Conservation (phyloP, 1,140 invertebrate species). For the Globodera rostochiensis region DNA sequence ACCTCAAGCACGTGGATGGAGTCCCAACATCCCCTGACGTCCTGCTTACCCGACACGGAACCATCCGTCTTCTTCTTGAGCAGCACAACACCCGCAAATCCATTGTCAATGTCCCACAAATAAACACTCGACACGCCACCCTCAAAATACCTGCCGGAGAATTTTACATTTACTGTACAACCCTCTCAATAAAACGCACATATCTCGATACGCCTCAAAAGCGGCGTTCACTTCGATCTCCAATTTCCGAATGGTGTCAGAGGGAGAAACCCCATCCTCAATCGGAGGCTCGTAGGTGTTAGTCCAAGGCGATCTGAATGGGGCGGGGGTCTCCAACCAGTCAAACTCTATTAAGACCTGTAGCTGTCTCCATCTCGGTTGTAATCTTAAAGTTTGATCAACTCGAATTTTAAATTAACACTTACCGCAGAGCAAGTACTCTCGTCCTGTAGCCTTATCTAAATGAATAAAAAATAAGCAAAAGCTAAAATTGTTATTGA, state of each 20-base stretch:
- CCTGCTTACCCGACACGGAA: conserved; percentile 79
- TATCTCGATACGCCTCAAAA: conserved; percentile 97
- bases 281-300: conserved; percentile 96
- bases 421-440: conserved; percentile 87
- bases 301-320: conserved; percentile 90
- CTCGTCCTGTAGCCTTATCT: conserved; percentile 81
- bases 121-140: conserved; percentile 98
- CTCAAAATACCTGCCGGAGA: conserved; percentile 79
- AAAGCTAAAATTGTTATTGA: neutral
- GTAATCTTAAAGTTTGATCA: conserved; percentile 73
- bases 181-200: conserved; percentile 71
- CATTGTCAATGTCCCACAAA: conserved; percentile 92
- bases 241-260: conserved; percentile 87
- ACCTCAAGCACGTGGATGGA: conserved; percentile 99
- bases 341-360: conserved; percentile 71
- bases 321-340: conserved; percentile 7
- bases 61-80: conserved; percentile 82
- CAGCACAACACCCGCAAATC: conserved; percentile 97
- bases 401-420: neutral
- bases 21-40: conserved; percentile 98
- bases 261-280: conserved; percentile 97
- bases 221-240: conserved; percentile 97
- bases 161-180: neutral
- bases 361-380: conserved; percentile 99
- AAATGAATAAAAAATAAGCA: neutral